phyloP scores from a whole-genome alignment of 2,888 invertebrate genomes.

The Scotopteryx bipunctaria region DNA sequence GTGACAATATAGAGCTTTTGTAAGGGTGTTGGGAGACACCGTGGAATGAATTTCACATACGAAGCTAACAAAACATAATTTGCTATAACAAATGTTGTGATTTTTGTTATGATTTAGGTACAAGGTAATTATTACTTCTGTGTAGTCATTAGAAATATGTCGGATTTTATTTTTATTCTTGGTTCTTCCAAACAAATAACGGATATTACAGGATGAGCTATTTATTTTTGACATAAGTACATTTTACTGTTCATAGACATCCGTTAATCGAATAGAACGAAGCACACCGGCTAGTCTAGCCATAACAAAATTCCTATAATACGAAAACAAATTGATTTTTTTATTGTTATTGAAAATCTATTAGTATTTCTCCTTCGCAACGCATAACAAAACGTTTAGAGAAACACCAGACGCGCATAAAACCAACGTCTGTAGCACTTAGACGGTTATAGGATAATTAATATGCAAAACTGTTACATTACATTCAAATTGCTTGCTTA shows the following conservation, averaged over 20 bases:
- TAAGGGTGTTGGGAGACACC: constrained; percentile 23
- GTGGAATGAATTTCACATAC: constrained; percentile 15
- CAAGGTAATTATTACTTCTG: not conserved
- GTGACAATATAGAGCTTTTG: constrained; percentile 40
- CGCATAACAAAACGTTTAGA: constrained; percentile 11
- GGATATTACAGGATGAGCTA: no score
- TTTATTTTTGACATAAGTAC: no score
- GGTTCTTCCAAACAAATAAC: no score
- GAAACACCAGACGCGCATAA: constrained; percentile 30
- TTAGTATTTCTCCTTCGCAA: not conserved
- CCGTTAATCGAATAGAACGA: no score
- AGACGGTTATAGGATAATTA: constrained; percentile 56
- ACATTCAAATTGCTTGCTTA: constrained; percentile 59
- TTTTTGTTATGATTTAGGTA: not conserved
- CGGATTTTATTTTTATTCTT: no score
- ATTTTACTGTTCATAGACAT: no score
- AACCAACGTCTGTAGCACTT: constrained; percentile 38
- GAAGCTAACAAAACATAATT: constrained; percentile 4
- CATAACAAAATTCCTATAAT: no score
- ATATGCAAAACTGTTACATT: constrained; percentile 56
- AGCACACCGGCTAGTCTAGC: no score
- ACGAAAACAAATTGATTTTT: no score
- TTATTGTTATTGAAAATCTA: no score
- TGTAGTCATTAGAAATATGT: no score
- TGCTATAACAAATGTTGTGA: not conserved